Base-by-base conservation (phyloP, 37 sponge, comb jelly and placozoan genomes). In the Tethya wilhelma region DNA sequence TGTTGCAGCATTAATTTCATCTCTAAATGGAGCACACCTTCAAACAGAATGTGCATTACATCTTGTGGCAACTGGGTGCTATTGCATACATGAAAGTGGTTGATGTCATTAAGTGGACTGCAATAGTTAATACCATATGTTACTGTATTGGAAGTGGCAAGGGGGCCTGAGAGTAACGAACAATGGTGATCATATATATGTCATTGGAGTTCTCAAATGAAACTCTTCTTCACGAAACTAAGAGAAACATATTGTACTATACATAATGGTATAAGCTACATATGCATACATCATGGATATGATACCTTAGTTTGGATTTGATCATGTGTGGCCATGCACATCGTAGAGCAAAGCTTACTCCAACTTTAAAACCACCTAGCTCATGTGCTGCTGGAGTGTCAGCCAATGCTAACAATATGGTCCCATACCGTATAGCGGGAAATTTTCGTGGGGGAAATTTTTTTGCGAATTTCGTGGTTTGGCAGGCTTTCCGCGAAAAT, bases 11-110 rank as follows among this genome's bases (percentile, higher is more conserved):
- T 46, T 2, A 74, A 29, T 23, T 66, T 78, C 4, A 69, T 62
- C 32, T 76, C 70, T 22, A 44, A 45, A 25, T 56, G 77, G 44
- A 69, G 12, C 2, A 46, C 53, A 38, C 79, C 86, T 65, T 85
- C 86, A 26, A 85, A 32, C 34, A 85, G 38, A 5, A 85, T 43
- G 56, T 85, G 85, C 85, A 75, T 75, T 28, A 85, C 49, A 69
- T 78, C 86, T 42, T 85, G 86, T 29, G 86, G 86, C 20, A 85
- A 37, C 29, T 76, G 77, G 22, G n/a, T n/a, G n/a, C 4, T 8
- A 62, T 78, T 66, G 19, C 60, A 43, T 1, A 85, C 86, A 85
- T 78, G 72, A 77, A 85, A 84, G 67, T 77, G 23, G 2, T 45
- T 40, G 14, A 85, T 53, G 1, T 77, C 60, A 59, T 77, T 78